Conservation (phyloP, 2,888 invertebrate genomes). For the Pasiphila rectangulata region DNA sequence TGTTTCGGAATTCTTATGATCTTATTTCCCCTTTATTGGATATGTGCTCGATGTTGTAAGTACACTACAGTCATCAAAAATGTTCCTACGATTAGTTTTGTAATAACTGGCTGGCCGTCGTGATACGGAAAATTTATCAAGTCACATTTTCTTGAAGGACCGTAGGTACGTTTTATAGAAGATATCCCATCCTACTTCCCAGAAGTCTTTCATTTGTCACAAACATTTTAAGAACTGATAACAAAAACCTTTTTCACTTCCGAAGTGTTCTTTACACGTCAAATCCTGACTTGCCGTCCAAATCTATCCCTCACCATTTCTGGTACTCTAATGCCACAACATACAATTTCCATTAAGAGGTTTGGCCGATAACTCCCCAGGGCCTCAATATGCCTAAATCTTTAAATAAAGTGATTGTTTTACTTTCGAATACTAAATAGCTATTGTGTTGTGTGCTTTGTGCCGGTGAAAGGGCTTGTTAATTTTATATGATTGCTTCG, state of each 20-base stretch:
- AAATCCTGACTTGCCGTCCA: constrained; percentile 2
- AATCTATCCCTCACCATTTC: neutral
- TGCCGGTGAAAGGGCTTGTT: constrained; percentile 24
- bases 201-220: too few relatives aligned
- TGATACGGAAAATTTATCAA: too few relatives aligned
- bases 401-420: constrained; percentile 29
- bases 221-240: neutral
- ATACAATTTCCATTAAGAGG: constrained; percentile 71
- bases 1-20: too few relatives aligned
- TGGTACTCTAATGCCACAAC: constrained; percentile 47
- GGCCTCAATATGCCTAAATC: constrained; percentile 28
- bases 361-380: constrained; percentile 44
- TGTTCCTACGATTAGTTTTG: too few relatives aligned
- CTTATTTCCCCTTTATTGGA: too few relatives aligned
- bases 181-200: too few relatives aligned
- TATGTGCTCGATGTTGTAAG: too few relatives aligned
- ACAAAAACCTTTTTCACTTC: neutral
- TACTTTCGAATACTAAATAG: constrained; percentile 35
- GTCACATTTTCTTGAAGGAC: too few relatives aligned
- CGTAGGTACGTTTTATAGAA: too few relatives aligned
- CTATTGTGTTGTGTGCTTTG: constrained; percentile 30
- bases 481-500: constrained; percentile 23
- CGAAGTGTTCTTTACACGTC: neutral
- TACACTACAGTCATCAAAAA: too few relatives aligned
- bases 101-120: too few relatives aligned